Base-by-base conservation (phyloP, 2,888 invertebrate species). In the Drosophila phalerata region DNA sequence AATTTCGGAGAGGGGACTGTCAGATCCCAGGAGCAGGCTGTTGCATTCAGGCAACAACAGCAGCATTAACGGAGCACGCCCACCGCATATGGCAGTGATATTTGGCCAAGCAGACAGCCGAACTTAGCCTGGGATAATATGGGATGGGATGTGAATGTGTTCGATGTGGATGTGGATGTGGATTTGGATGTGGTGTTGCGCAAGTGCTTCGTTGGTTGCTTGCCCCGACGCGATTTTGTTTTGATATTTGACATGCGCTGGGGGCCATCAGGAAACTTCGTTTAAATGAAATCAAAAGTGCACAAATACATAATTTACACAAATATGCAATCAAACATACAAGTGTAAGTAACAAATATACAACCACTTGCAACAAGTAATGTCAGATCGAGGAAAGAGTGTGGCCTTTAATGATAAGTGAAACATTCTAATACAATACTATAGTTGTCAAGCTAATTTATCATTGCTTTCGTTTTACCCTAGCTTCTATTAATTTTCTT, bases 181-280 rank as follows among this genome's bases (percentile, higher is more conserved):
- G 73, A 57, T 63, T 48, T 63, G 48, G 64, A 65, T 75, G 60
- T 73, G 65, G 76, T 82, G 83, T 83, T 83, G 83, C 83, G 83
- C 83, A 83, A 83, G 87, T 79, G 69, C 67, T 62, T 58, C 58
- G 17, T 11, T 56, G 11, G 45, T 11, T 43, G 43, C 13, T 25
- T 37, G 64, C 58, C 79, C 49, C 66, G 64, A 73, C 77, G 85
- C 81, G 87, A 87, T 87, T 87, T 69, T 80, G 76, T 76, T 84
- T 84, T 84, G 88, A 87, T 85, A 83, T 85, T 85, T 88, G 88
- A 87, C 85, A 82, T 88, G 84, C 84, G 88, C 88, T 83, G 88
- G 81, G 70, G 85, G 85, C 86, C 86, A 85, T 85, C 85, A 88
- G 86, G 88, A 85, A 85, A 85, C 88, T 88, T 88, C 86, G 86